A percentile compares a stretch with the other conserved stretches of the same genome.
phyloP scores from a whole-genome alignment of 2,888 invertebrate species.

The Toxonevra muliebris region DNA sequence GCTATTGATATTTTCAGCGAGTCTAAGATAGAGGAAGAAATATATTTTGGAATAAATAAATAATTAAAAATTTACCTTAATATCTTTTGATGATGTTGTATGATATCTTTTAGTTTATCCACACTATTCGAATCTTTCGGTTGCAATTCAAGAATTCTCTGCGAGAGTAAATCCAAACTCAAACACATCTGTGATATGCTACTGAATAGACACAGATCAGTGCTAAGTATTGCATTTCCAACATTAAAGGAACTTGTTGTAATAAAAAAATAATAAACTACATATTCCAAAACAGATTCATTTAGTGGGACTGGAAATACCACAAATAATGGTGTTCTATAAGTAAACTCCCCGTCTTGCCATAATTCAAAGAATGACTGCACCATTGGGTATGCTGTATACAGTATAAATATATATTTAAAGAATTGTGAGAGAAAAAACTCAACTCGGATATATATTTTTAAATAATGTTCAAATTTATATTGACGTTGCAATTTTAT shows the following conservation, averaged over 20 bases:
- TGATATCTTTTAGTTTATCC: constrained; percentile 11
- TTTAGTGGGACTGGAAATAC: constrained; percentile 25
- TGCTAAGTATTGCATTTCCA: constrained; percentile 27
- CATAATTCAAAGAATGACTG: constrained; percentile 13
- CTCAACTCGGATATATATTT: constrained; percentile 9
- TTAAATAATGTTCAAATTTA: constrained; percentile 9
- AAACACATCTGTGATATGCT: constrained; percentile 36
- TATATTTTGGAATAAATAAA: not conserved
- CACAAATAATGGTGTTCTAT: not conserved
- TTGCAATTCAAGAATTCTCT: constrained; percentile 30
- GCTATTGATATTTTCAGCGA: constrained; percentile 37
- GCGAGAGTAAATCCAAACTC: constrained; percentile 37
- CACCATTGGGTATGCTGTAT: not conserved
- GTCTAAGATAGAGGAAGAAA: constrained; percentile 23
- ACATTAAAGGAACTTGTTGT: not conserved
- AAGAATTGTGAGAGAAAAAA: constrained; percentile 1
- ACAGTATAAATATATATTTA: constrained; percentile 1
- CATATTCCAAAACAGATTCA: not conserved
- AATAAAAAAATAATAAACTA: constrained; percentile 11
- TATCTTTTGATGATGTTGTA: constrained; percentile 23
- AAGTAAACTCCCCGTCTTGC: not conserved
- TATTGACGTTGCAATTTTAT: constrained; percentile 5
- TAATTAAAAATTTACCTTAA: constrained; percentile 19
- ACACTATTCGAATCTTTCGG: constrained; percentile 15
- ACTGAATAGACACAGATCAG: constrained; percentile 37